These are phyloP conservation scores for Callaeas wilsoni DNA, from an alignment of 2,113 vertebrate species.

Conservation along the genomic window DNA sequence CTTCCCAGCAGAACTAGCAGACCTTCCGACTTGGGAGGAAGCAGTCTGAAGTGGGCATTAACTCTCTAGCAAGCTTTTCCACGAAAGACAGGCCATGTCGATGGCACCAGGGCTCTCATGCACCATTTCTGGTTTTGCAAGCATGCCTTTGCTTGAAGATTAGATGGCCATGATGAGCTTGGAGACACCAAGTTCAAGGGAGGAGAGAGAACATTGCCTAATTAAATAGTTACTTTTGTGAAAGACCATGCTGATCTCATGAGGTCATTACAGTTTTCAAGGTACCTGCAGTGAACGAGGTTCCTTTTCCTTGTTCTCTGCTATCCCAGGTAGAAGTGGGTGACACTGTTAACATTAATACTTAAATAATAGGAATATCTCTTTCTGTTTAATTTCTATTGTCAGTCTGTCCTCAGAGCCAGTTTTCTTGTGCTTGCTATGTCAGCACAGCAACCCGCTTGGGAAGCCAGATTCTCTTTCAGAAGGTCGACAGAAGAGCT, in stretches of 20 bases:
- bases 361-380: neutral
- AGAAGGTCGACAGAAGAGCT: neutral
- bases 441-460: neutral
- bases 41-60: rapidly evolving
- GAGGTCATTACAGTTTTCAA: neutral
- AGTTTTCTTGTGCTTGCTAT: neutral
- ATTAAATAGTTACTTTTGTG: neutral
- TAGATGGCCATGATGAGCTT: neutral
- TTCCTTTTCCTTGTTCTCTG: neutral
- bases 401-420: neutral
- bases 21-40: rapidly evolving
- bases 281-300: neutral
- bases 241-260: neutral
- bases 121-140: neutral
- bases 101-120: neutral
- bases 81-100: rapidly evolving
- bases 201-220: neutral
- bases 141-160: neutral
- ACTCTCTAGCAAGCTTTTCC: neutral
- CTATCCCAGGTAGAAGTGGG: neutral
- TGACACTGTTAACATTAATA: neutral
- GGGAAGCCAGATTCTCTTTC: neutral
- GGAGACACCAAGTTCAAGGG: neutral
- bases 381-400: neutral
- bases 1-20: neutral